These are phyloP conservation scores for Keiferia lycopersicella DNA, from an alignment of 2,888 invertebrate species.

Conservation along the genomic window DNA sequence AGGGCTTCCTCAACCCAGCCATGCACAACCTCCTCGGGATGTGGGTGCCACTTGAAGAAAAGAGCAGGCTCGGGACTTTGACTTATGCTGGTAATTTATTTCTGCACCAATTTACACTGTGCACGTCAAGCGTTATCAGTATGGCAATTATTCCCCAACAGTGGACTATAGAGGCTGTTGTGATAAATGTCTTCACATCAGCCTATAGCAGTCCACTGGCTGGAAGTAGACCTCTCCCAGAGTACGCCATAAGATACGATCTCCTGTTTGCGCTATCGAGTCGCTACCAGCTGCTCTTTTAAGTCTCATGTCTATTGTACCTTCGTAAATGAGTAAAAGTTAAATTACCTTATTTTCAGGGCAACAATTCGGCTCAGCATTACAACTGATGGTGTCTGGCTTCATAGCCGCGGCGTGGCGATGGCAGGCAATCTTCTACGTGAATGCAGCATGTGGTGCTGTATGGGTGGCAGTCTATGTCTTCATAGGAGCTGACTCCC, in stretches of 20 bases:
- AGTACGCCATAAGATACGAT: no score
- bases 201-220: no score
- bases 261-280: no score
- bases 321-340: no score
- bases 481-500: slow-evolving; percentile 79
- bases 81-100: slow-evolving; percentile 55
- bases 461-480: slow-evolving; percentile 75
- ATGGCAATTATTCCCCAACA: no score
- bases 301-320: no score
- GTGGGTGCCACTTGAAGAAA: slow-evolving; percentile 84
- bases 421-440: slow-evolving; percentile 84
- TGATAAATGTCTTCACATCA: no score
- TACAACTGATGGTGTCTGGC: slow-evolving; percentile 70
- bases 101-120: no score
- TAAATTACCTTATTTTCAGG: slow-evolving; percentile 50
- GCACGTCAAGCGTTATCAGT: no score
- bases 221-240: no score
- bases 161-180: no score
- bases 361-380: slow-evolving; percentile 76
- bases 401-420: slow-evolving; percentile 57
- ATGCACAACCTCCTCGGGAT: slow-evolving; percentile 86
- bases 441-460: slow-evolving; percentile 70
- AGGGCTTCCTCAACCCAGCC: slow-evolving; percentile 86
- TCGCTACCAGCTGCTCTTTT: no score
- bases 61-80: slow-evolving; percentile 69